These are phyloP conservation scores for Chiloscyllium punctatum DNA, from an alignment of 2,797 vertebrate species.

Conservation along the genomic window DNA sequence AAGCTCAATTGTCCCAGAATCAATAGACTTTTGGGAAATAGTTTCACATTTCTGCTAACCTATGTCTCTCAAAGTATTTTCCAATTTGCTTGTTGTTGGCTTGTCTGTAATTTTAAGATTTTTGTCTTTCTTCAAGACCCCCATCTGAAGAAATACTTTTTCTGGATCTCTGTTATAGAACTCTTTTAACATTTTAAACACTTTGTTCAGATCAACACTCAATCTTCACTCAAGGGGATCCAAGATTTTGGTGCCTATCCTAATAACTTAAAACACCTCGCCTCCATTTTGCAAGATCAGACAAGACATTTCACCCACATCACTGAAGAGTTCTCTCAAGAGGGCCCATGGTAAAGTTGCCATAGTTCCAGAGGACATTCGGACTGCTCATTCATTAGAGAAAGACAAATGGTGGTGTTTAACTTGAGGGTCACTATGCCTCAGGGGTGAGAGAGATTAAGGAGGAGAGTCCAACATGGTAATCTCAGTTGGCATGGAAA, in stretches of 20 bases:
- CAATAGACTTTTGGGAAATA: neutral
- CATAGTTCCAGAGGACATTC: too few relatives aligned
- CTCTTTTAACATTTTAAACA: neutral
- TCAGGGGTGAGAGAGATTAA: too few relatives aligned
- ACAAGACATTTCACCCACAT: neutral
- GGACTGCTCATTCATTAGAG: too few relatives aligned
- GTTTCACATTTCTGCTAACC: neutral
- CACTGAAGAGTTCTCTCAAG: neutral
- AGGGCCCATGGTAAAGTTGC: too few relatives aligned
- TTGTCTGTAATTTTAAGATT: neutral
- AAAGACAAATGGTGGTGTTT: too few relatives aligned
- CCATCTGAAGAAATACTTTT: neutral
- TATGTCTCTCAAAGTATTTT: neutral
- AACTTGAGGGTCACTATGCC: too few relatives aligned
- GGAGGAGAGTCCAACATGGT: too few relatives aligned
- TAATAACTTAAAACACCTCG: neutral
- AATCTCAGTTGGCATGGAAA: too few relatives aligned
- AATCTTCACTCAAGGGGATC: neutral
- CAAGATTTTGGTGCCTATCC: neutral
- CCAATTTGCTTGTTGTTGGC: neutral
- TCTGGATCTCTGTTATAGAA: neutral
- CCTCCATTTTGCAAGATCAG: neutral
- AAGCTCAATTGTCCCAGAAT: neutral
- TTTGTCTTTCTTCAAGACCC: neutral
- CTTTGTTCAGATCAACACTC: neutral